Percentiles rank a stretch among this genome's conserved stretches.
Conservation (phyloP, 2,797 vertebrate genomes). For the Pseudocheirus occidentalis region DNA sequence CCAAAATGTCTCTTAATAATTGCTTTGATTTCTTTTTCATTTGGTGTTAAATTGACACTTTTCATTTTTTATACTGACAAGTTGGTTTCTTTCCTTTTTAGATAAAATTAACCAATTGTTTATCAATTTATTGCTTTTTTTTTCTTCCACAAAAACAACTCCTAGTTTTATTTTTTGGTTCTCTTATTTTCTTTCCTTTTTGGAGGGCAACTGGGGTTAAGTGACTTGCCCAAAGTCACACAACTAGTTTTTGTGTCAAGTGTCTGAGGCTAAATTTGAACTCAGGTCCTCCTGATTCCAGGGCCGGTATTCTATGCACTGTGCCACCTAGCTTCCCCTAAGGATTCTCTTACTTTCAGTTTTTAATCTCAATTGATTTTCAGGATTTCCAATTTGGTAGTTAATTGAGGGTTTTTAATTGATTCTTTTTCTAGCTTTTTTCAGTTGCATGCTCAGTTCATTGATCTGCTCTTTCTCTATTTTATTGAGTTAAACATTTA, state of each 20-base stretch:
- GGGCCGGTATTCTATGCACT: too few species aligned
- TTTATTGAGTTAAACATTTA: not conserved
- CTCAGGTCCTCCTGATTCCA: too few species aligned
- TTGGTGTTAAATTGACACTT: not conserved
- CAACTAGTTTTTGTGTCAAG: too few species aligned
- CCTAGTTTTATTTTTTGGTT: not conserved
- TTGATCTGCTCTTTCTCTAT: not conserved
- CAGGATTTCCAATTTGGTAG: not conserved
- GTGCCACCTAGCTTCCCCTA: too few species aligned
- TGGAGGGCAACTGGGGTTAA: too few species aligned
- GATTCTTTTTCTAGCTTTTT: not conserved
- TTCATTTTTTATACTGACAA: not conserved
- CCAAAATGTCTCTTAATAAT: not conserved
- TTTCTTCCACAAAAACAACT: not conserved
- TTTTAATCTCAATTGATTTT: not conserved
- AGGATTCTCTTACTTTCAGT: not conserved
- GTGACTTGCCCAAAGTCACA: too few species aligned
- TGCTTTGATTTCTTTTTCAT: not conserved
- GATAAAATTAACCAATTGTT: not conserved
- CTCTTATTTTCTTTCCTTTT: too few species aligned
- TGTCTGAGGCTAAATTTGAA: too few species aligned
- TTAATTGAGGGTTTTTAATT: not conserved
- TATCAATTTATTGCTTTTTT: not conserved
- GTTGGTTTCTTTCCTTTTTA: not conserved
- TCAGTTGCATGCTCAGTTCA: not conserved